A percentile compares a stretch with the other conserved stretches of the same genome.
Conservation (phyloP, 2,797 vertebrate species). For the Enoplosus armatus region DNA sequence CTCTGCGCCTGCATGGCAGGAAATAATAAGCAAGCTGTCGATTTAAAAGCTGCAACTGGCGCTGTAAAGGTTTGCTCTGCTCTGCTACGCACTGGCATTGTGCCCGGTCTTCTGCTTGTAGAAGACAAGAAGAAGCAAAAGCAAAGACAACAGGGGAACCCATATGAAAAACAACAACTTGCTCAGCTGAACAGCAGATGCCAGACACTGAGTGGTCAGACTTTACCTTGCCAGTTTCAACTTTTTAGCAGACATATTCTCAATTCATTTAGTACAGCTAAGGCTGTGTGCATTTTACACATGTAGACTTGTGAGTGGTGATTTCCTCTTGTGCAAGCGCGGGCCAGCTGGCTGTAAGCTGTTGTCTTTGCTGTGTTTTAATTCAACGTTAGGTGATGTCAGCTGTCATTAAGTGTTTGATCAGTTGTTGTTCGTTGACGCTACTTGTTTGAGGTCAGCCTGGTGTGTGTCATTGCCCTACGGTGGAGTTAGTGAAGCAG, state of each 20-base stretch:
- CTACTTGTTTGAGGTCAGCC: constrained; percentile 35
- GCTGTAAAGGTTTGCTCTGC: not conserved
- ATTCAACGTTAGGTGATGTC: not conserved
- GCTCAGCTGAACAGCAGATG: not conserved
- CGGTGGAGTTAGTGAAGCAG: not conserved
- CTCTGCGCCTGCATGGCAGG: not conserved
- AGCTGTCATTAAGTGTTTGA: constrained; percentile 23
- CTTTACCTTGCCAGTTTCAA: no score
- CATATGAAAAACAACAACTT: not conserved
- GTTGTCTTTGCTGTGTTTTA: not conserved
- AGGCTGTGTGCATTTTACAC: not conserved
- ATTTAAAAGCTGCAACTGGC: constrained; percentile 1
- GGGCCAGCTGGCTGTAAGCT: not conserved
- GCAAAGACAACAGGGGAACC: not conserved
- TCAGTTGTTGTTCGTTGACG: constrained; percentile 43
- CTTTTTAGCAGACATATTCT: not conserved
- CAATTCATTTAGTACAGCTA: not conserved
- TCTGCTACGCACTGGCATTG: not conserved
- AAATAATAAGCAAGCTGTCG: not conserved
- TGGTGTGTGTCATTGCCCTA: constrained; percentile 17
- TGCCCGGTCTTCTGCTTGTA: not conserved
- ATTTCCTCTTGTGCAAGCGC: not conserved
- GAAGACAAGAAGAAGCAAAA: not conserved
- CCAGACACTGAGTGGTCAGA: not conserved
- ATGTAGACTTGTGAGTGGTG: not conserved